These are phyloP conservation scores for Planococcus citri DNA, from an alignment of 1,140 invertebrate species.

Conservation along the genomic window DNA sequence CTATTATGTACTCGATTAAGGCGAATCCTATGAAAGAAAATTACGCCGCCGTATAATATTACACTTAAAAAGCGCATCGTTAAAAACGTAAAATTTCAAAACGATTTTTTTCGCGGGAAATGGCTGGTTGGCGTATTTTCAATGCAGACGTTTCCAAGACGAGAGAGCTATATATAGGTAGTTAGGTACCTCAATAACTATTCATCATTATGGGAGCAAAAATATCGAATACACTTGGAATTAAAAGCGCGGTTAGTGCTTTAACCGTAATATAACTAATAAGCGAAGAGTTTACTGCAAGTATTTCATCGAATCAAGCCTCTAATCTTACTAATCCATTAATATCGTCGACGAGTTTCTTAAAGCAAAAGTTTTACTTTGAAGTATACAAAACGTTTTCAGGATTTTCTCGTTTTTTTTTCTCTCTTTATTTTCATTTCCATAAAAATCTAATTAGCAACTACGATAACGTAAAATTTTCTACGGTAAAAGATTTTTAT, in stretches of 20 bases:
- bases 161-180: no score
- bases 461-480: no score
- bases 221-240: background rate
- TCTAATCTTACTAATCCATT: background rate
- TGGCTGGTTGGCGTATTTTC: background rate
- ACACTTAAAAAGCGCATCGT: background rate
- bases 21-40: background rate
- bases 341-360: background rate
- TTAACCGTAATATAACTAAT: background rate
- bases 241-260: background rate
- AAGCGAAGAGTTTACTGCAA: background rate
- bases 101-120: background rate
- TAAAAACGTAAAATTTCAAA: background rate
- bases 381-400: background rate
- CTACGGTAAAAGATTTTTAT: no score
- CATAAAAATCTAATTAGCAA: no score
- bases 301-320: background rate
- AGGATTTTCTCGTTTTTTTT: no score
- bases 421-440: no score
- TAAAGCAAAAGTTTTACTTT: background rate
- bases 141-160: no score
- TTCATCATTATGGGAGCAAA: background rate
- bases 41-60: background rate
- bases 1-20: background rate
- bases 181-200: background rate